Evolutionary conservation across 2,888 invertebrate genomes (phyloP), one percentile per base, ranked within the genome.

Genomic region (Latrodectus hesperus): DNA sequence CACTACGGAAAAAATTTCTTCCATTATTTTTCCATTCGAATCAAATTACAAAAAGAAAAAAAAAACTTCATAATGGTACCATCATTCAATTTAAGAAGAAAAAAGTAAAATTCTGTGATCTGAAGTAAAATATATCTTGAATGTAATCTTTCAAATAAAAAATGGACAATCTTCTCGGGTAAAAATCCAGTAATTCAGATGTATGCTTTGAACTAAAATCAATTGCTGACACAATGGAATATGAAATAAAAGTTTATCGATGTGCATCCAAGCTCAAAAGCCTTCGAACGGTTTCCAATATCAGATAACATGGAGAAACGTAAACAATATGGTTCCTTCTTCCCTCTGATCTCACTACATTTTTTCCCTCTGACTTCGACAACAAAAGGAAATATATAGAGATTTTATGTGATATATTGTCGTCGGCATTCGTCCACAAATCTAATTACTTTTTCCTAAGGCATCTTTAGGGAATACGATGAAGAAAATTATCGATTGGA

Each of bases 201-300:
- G 17, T 11, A 26, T 16, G 55, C 38, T 65, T 78, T 70, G 17
- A 49, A 70, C 17, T 75, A 65, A 74, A 82, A 75, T 81, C 75
- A 74, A 82, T 82, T 52, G 10, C 53, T 38, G 12, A 74, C 75
- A 81, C 82, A 82, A 82, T 82, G 55, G 55, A 67, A 75, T 70
- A 74, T 67, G 74, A 82, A 82, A 75, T 82, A 60, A 74, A 76
- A 75, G 75, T 82, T 82, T 82, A 82, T 82, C 82, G 82, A 82
- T 75, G 70, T 75, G 73, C 70, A 70, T 38, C 38, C 67, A 70
- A 38, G 82, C 68, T 82, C 49, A 82, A 79, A 82, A 82, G 82
- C 14, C 55, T 75, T 75, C 82, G 82, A 82, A 82, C 82, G 82
- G 75, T 82, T 82, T 82, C 60, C 82, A 75, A 82, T 82, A 82